Evolutionary conservation across 2,888 invertebrate species (phyloP).

Genomic region (Agelastica alni): DNA sequence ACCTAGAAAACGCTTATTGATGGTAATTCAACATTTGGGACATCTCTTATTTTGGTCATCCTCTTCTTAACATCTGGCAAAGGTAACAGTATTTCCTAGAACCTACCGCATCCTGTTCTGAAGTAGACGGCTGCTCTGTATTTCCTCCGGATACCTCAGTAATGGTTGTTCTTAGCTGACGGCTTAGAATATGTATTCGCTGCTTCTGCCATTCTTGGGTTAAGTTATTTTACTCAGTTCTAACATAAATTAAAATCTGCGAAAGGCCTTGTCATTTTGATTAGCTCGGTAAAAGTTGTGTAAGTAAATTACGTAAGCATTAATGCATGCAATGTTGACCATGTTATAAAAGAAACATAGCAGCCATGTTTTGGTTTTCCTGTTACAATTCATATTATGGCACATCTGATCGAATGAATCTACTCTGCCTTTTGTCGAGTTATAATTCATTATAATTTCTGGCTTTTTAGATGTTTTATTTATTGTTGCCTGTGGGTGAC

Average conservation of each 20-base stretch:
- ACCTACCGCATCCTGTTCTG: not conserved
- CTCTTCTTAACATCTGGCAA: not conserved
- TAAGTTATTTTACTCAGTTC: not conserved
- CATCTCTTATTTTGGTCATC: constrained; percentile 3
- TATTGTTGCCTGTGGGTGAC: not conserved
- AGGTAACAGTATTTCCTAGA: constrained; percentile 1
- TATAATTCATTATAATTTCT: constrained; percentile 3
- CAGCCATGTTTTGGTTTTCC: not conserved
- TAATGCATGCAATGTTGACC: not conserved
- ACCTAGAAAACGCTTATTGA: no score
- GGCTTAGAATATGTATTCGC: not conserved
- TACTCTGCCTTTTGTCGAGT: not conserved
- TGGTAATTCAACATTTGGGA: no score
- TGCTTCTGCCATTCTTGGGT: constrained; percentile 1
- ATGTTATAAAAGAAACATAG: not conserved
- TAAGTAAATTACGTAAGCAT: not conserved
- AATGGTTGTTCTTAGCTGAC: not conserved
- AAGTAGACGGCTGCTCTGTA: not conserved
- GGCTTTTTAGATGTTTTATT: constrained; percentile 2
- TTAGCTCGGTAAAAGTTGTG: not conserved
- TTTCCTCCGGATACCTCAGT: not conserved
- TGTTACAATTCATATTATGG: constrained; percentile 3
- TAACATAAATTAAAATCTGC: constrained; percentile 3
- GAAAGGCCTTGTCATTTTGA: not conserved
- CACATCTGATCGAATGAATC: not conserved